These are phyloP conservation scores for Phaonia tiefii DNA, from an alignment of 2,888 invertebrate genomes.

Conservation along the genomic window DNA sequence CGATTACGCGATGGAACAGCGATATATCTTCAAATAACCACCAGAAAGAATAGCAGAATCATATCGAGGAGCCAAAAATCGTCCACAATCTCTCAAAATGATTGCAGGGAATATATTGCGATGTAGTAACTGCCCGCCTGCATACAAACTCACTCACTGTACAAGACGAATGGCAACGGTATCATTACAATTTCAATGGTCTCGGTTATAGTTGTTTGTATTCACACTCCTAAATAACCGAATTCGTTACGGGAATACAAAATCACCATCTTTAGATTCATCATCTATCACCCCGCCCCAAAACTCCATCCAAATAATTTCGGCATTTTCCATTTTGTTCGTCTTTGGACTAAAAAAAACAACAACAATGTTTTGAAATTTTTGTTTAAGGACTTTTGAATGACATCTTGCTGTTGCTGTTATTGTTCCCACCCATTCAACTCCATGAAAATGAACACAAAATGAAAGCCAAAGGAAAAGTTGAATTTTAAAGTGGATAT, in stretches of 20 bases:
- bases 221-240: too few relatives aligned
- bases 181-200: too few relatives aligned
- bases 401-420: constrained; percentile 49
- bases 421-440: not conserved
- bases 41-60: too few relatives aligned
- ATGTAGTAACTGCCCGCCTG: too few relatives aligned
- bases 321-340: constrained; percentile 33
- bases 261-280: not conserved
- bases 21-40: too few relatives aligned
- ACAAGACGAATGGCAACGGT: too few relatives aligned
- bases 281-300: not conserved
- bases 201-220: too few relatives aligned
- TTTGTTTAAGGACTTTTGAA: constrained; percentile 63
- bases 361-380: constrained; percentile 34
- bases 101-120: too few relatives aligned
- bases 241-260: not conserved
- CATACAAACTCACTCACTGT: too few relatives aligned
- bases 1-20: too few relatives aligned
- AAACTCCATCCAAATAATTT: constrained; percentile 39
- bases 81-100: too few relatives aligned
- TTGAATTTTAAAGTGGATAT: constrained; percentile 50
- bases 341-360: not conserved
- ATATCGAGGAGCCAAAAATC: too few relatives aligned
- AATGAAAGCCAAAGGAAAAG: constrained; percentile 8
- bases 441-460: constrained; percentile 25